Percentiles rank a stretch among this genome's conserved stretches.
Evolutionary conservation across 2,797 vertebrate genomes (phyloP).

Genomic region (Artibeus lituratus): DNA sequence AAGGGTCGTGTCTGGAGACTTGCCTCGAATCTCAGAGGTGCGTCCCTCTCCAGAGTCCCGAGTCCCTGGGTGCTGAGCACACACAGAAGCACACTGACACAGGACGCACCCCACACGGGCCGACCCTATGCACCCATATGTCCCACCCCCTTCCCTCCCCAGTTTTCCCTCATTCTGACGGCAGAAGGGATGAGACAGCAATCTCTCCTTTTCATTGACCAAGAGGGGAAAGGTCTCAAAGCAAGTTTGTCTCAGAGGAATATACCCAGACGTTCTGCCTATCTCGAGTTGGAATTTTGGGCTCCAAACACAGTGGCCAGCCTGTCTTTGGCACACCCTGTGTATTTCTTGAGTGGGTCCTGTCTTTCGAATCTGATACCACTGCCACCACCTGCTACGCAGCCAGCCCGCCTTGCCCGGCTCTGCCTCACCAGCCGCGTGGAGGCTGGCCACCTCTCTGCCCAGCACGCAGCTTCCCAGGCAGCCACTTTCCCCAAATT

Average conservation of each 20-base stretch:
- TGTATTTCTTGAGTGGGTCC: not conserved
- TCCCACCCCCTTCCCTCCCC: not conserved
- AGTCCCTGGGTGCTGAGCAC: not conserved
- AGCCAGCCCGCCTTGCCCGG: not conserved
- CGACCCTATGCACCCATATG: not conserved
- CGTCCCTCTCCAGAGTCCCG: not conserved
- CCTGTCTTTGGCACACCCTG: no score
- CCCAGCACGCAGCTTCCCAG: not conserved
- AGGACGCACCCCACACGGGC: not conserved
- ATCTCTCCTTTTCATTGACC: not conserved
- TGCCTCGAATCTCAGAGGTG: not conserved
- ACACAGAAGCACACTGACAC: not conserved
- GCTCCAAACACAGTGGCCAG: not conserved
- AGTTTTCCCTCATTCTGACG: not conserved
- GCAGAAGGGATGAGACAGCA: not conserved
- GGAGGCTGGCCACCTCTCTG: not conserved
- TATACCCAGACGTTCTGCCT: not conserved
- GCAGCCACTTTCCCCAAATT: conserved; percentile 44
- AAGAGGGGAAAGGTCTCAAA: not conserved
- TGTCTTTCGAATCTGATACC: not conserved
- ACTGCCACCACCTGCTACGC: not conserved
- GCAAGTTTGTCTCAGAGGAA: not conserved
- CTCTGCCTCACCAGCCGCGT: not conserved
- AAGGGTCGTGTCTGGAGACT: not conserved
- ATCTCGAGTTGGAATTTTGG: not conserved